Evolutionary conservation across 2,113 vertebrate species (phyloP), one percentile per base, ranked within the genome.

Genomic region (Miniopterus natalensis): DNA sequence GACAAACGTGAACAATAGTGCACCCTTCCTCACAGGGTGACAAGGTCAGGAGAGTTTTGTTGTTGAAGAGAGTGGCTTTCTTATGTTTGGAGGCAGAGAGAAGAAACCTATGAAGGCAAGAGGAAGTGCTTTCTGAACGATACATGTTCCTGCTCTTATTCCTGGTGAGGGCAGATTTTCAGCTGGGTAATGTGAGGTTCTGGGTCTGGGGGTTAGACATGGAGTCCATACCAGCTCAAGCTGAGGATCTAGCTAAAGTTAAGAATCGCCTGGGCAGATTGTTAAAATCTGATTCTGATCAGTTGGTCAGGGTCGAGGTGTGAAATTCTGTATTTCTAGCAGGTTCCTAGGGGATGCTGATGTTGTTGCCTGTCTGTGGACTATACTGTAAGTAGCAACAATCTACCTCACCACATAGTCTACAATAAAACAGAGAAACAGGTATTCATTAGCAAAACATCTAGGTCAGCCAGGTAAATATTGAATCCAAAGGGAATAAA

Each of bases 321-420:
- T 47, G 36, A 61, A 71, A 84, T 78, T 80, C 68, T 70, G 27
- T 6, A 59, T 91, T 91, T 96, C 84, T 70, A 40, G 68, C 11
- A 53, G 20, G 21, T 23, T 66, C 66, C 17, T 7, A 21, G 49
- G 21, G 31, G n/a, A 68, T 57, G 36, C 61, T 49, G 55, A 2
- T 27, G 31, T 10, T 92, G 49, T 15, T 36, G 36, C 36, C 3
- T 2, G 27, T 78, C 61, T 68, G 12, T 66, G 36, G 55, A 5
- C 4, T 51, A 79, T 20, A 75, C 10, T 78, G 65, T 14, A 31
- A 42, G 27, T 47, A 74, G 25, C 57, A 61, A 31, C 1, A 18
- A n/a, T 77, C 14, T 65, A 51, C 3, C 27, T 74, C 31, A 25
- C 5, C 7, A 65, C 53, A 27, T 45, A 75, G 29, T 65, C 65